Conservation (phyloP, 2,113 vertebrate genomes). For the Crotalus helleri region DNA sequence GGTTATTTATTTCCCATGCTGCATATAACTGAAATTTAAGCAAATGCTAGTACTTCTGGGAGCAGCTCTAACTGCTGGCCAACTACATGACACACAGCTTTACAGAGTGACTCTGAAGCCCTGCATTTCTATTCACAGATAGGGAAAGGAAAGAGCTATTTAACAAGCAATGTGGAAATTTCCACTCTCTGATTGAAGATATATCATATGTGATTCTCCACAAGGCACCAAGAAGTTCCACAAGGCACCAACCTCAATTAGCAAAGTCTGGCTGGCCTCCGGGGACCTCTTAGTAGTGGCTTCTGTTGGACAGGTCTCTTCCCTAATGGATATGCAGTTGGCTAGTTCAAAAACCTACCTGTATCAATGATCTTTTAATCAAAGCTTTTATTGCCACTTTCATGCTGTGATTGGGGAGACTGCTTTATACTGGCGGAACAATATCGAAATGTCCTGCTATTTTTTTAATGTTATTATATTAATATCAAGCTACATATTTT, state of each 20-base stretch:
- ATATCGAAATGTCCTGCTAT: not conserved
- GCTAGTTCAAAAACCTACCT: not conserved
- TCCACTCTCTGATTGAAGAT: not conserved
- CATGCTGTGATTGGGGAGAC: not conserved
- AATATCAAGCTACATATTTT: not conserved
- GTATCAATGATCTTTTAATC: not conserved
- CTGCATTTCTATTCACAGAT: not conserved
- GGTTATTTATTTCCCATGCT: not conserved
- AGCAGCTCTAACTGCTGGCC: not conserved
- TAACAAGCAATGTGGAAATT: not conserved
- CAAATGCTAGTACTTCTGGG: not conserved
- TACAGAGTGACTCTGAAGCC: not conserved
- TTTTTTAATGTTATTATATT: not conserved
- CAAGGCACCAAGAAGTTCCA: not conserved
- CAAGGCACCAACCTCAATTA: not conserved
- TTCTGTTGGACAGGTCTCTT: not conserved
- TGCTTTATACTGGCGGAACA: not conserved
- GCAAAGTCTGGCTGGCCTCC: not conserved
- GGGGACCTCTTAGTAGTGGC: not conserved
- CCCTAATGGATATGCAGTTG: not conserved
- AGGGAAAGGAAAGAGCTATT: not conserved
- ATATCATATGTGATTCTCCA: not conserved
- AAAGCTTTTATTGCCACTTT: not conserved
- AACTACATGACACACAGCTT: not conserved
- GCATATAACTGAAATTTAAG: not conserved